Conservation (phyloP, 1,140 invertebrate species). For the Daktulosphaira vitifoliae region DNA sequence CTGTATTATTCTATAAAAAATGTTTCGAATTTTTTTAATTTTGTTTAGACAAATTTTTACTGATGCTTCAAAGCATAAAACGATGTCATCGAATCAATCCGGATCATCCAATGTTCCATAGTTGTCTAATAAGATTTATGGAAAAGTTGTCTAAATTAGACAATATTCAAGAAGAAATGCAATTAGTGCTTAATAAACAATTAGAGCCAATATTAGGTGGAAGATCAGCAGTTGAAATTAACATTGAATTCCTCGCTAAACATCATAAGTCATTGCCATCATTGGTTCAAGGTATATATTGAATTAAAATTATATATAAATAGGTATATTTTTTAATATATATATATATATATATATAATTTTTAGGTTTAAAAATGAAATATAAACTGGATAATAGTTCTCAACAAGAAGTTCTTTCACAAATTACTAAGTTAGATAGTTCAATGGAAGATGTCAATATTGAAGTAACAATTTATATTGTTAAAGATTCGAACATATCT, state of each 20-base stretch:
- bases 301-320: background rate
- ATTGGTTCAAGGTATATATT: constrained; percentile 54
- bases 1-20: background rate
- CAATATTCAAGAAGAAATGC: constrained; percentile 50
- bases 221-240: constrained; percentile 56
- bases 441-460: constrained; percentile 51
- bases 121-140: constrained; percentile 69
- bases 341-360: background rate
- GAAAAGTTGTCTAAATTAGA: constrained; percentile 38
- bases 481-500: background rate
- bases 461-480: constrained; percentile 43
- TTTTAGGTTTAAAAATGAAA: constrained; percentile 55
- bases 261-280: constrained; percentile 57
- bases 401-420: constrained; percentile 52
- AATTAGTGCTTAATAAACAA: constrained; percentile 66
- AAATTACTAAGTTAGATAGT: constrained; percentile 54
- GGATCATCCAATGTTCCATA: constrained; percentile 70
- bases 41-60: constrained; percentile 58
- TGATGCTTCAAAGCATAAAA: constrained; percentile 87
- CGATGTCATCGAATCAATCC: constrained; percentile 66
- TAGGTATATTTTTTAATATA: background rate
- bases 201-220: constrained; percentile 54
- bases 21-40: background rate
- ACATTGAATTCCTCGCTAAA: constrained; percentile 58
- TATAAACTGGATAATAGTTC: constrained; percentile 54